Evolutionary conservation across 2,888 invertebrate genomes (phyloP).

Genomic region (Falcaria lacertinaria): DNA sequence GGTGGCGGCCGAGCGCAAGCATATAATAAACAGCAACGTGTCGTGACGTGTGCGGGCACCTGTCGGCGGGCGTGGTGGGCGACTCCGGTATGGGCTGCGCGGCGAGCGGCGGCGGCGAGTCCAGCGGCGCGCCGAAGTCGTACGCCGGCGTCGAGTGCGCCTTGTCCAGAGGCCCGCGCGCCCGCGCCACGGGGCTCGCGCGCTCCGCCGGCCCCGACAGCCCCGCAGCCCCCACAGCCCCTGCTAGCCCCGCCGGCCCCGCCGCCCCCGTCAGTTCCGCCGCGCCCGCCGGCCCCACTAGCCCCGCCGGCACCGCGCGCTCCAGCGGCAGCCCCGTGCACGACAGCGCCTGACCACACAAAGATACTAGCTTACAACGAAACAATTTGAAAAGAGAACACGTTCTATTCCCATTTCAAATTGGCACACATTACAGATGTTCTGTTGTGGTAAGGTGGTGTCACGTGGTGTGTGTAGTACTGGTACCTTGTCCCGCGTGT

Average conservation of each 20-base stretch:
- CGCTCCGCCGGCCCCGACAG: conserved; percentile 7
- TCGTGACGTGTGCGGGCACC: neutral
- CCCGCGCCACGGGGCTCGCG: conserved; percentile 19
- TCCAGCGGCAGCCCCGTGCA: conserved; percentile 86
- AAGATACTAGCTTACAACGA: no score
- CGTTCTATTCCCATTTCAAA: no score
- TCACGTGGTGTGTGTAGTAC: no score
- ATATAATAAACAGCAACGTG: no score
- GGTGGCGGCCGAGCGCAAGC: no score
- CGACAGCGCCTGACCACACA: conserved; percentile 79
- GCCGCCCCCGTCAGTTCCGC: conserved; percentile 5
- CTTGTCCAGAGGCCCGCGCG: conserved; percentile 83
- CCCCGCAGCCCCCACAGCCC: conserved; percentile 1
- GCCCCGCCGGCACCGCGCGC: conserved; percentile 41
- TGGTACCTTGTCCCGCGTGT: conserved; percentile 83
- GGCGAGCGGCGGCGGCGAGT: conserved; percentile 26
- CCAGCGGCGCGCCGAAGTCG: conserved; percentile 73
- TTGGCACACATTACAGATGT: no score
- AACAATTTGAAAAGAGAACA: no score
- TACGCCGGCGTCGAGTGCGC: conserved; percentile 91
- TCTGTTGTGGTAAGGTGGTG: no score
- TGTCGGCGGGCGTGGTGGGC: conserved; percentile 43
- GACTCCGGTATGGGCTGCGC: conserved; percentile 59
- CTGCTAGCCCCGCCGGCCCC: neutral
- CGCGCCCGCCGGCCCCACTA: conserved; percentile 33